A percentile compares a stretch with the other conserved stretches of the same genome.
These are phyloP conservation scores for Trichogramma dendrolimi DNA, from an alignment of 2,888 invertebrate genomes.

Conservation along the genomic window DNA sequence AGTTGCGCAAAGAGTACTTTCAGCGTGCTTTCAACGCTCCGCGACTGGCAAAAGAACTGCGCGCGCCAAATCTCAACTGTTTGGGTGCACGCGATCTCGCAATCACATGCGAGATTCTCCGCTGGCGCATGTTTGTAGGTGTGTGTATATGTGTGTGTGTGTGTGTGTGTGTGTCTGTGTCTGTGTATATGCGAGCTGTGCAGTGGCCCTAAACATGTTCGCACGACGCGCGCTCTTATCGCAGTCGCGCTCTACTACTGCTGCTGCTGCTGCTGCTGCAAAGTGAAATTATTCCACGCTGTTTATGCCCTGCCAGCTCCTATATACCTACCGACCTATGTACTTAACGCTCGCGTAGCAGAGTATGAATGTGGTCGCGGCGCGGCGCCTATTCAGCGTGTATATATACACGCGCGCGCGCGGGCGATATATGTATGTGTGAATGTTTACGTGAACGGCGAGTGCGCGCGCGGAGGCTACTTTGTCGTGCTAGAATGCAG, in stretches of 20 bases:
- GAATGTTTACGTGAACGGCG: background rate
- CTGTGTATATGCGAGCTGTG: background rate
- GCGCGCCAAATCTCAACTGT: conserved; percentile 3
- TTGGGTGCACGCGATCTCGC: conserved; percentile 45
- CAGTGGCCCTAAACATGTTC: conserved; percentile 14
- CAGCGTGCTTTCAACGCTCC: conserved; percentile 30
- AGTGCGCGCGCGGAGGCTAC: background rate
- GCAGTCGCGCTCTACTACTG: conserved; percentile 39
- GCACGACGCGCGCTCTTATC: conserved; percentile 17
- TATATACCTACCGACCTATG: background rate
- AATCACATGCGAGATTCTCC: conserved; percentile 38
- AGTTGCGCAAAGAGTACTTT: conserved; percentile 22
- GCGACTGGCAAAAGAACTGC: conserved; percentile 35
- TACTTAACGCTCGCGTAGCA: background rate
- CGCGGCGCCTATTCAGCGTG: too few relatives aligned
- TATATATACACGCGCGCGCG: too few relatives aligned
- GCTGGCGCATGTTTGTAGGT: too few relatives aligned
- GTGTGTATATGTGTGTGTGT: too few relatives aligned
- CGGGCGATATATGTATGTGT: too few relatives aligned
- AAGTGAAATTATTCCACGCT: conserved; percentile 49
- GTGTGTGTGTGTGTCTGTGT: too few relatives aligned
- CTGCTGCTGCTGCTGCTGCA: conserved; percentile 45
- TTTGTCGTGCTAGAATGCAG: too few relatives aligned
- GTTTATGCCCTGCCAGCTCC: conserved; percentile 11
- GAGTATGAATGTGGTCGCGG: background rate